Base-by-base conservation (phyloP, 2,113 vertebrate species). In the Chionodraco myersi region DNA sequence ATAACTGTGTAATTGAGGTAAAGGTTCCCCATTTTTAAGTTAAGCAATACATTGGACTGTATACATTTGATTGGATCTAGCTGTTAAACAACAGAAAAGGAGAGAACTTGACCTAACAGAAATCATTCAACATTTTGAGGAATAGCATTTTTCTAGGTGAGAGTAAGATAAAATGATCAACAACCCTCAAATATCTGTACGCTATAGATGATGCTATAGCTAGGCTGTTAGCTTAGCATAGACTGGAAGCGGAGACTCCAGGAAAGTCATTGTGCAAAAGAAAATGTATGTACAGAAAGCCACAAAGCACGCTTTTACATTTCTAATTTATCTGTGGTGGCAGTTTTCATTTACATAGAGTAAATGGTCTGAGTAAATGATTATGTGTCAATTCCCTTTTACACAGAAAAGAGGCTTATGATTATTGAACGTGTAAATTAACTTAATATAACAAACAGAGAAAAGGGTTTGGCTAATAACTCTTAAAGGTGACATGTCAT, bases 1-100 rank as follows among this genome's bases (percentile, higher is more conserved):
- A 86, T 83, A 61, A 36, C 6, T 36, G 21, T 2, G 12, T 21
- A 45, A 21, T 78, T 49, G 9, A 13, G 61, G 8, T 12, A 65
- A 14, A 69, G n/a, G n/a, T n/a, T 44, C 12, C 63, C 4, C 11
- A 61, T 51, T 87, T 14, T 44, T 21, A 63, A 56, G 23, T 61
- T 52, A 63, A 59, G 44, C 36, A 41, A 41, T 41, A 41, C 36
- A 41, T 41, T 41, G 36, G 36, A 41, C 6, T 6, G 30, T 30
- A 30, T 30, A 30, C 30, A 30, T 30, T 26, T 30, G 30, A 4
- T 30, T 30, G 30, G 30, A 30, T 30, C 30, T 41, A 49, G 49
- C 13, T 47, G 12, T 48, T 48, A 48, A 48, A 60, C 15, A 1
- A 23, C 16, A 56, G 13, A 30, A 56, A 36, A 15, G 45, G 3